A percentile compares a stretch with the other conserved stretches of the same genome.
Conservation (phyloP, 2,113 vertebrate genomes). For the Centropus bengalensis region DNA sequence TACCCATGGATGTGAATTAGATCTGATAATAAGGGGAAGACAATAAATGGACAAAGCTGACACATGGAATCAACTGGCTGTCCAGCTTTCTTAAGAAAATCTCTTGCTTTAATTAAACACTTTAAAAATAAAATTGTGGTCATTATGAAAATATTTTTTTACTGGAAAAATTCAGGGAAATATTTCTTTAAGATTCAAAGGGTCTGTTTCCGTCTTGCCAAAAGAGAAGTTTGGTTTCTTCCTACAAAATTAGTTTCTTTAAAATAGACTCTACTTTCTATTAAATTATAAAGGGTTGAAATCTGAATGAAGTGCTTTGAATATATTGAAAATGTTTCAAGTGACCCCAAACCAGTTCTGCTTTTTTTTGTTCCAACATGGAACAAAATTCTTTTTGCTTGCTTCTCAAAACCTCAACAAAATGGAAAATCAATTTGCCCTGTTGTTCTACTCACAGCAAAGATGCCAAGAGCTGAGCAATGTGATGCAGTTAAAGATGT, state of each 20-base stretch:
- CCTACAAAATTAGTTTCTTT: constrained; percentile 61
- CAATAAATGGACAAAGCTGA: background rate
- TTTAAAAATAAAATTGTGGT: constrained; percentile 49
- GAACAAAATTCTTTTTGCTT: constrained; percentile 30
- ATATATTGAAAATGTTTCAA: constrained; percentile 52
- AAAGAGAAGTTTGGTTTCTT: constrained; percentile 36
- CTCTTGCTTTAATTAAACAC: background rate
- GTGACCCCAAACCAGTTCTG: constrained; percentile 8
- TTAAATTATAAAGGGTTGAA: constrained; percentile 54
- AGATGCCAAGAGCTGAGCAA: background rate
- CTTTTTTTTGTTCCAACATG: background rate
- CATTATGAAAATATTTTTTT: constrained; percentile 50
- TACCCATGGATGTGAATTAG: background rate
- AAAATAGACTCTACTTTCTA: constrained; percentile 55
- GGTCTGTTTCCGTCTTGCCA: constrained; percentile 36
- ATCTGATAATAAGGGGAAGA: background rate
- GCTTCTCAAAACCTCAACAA: constrained; percentile 47
- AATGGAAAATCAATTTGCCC: constrained; percentile 53
- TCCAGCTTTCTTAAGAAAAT: background rate
- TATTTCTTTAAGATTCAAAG: constrained; percentile 33
- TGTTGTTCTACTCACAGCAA: background rate
- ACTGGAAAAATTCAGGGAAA: constrained; percentile 37
- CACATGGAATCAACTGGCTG: background rate
- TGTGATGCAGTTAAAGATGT: no score
- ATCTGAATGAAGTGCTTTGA: constrained; percentile 64